A percentile compares a stretch with the other conserved stretches of the same genome.
phyloP scores from a whole-genome alignment of 2,797 vertebrate species.

The Paramormyrops hopkinsi region DNA sequence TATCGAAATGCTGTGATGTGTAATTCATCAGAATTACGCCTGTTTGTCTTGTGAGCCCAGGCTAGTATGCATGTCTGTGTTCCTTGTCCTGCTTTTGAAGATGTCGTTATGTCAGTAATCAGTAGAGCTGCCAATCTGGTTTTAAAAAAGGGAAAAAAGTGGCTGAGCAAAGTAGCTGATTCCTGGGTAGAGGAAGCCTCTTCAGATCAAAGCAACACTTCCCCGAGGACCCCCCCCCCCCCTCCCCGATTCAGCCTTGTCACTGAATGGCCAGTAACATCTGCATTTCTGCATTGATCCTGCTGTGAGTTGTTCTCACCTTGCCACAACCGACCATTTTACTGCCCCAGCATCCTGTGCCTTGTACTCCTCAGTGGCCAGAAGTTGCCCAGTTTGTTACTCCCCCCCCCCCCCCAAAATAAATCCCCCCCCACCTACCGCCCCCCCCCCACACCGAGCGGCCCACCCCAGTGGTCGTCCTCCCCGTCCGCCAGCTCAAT shows the following conservation, averaged over 20 bases:
- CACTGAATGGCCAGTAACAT: background rate
- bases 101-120: background rate
- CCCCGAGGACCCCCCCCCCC: background rate
- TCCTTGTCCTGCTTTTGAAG: background rate
- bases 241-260: background rate
- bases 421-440: too few species aligned
- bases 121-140: background rate
- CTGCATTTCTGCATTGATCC: background rate
- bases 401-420: too few species aligned
- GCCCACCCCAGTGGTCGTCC: too few species aligned
- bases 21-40: background rate
- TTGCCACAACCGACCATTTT: background rate
- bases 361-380: background rate
- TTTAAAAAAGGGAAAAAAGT: background rate
- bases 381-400: background rate
- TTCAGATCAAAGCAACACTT: background rate
- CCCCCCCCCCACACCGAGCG: too few species aligned
- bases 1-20: background rate
- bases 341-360: background rate
- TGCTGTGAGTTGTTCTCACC: background rate
- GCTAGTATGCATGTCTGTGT: background rate
- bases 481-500: too few species aligned
- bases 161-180: background rate
- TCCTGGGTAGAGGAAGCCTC: background rate
- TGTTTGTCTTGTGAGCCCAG: background rate